phyloP scores from a whole-genome alignment of 2,113 vertebrate species.

The Pachycephala philippinensis region DNA sequence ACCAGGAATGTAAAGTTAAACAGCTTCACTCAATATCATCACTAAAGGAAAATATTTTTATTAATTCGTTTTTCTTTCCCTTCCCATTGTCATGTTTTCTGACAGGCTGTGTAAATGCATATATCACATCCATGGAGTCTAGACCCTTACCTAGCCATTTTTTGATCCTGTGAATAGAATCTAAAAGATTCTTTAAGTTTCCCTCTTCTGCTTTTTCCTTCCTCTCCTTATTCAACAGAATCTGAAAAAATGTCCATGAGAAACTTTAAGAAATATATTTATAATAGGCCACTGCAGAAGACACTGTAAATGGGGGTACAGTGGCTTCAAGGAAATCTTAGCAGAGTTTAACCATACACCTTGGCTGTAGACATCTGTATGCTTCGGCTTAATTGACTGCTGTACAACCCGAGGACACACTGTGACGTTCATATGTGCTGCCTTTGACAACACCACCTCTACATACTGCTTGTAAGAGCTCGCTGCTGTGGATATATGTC shows the following conservation, averaged over 20 bases:
- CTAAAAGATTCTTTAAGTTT: not conserved
- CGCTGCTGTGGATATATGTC: not conserved
- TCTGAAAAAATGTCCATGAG: not conserved
- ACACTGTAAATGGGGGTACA: not conserved
- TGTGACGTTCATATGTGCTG: not conserved
- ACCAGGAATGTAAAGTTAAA: not conserved
- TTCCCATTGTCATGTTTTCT: not conserved
- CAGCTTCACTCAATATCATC: not conserved
- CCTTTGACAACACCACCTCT: not conserved
- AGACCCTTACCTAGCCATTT: not conserved
- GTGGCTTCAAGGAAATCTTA: not conserved
- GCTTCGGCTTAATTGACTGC: not conserved
- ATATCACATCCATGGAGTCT: not conserved
- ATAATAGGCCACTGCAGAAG: not conserved
- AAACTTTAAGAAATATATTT: not conserved
- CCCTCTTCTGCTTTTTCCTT: not conserved
- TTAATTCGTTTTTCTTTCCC: not conserved
- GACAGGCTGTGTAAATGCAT: not conserved
- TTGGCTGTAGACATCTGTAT: not conserved
- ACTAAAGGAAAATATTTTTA: not conserved
- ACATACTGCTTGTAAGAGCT: not conserved
- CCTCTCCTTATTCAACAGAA: not conserved
- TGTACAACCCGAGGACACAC: not conserved
- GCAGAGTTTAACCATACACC: not conserved
- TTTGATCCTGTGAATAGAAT: not conserved